These are phyloP conservation scores for Ursus arctos DNA, from an alignment of 2,113 vertebrate genomes.

Conservation along the genomic window DNA sequence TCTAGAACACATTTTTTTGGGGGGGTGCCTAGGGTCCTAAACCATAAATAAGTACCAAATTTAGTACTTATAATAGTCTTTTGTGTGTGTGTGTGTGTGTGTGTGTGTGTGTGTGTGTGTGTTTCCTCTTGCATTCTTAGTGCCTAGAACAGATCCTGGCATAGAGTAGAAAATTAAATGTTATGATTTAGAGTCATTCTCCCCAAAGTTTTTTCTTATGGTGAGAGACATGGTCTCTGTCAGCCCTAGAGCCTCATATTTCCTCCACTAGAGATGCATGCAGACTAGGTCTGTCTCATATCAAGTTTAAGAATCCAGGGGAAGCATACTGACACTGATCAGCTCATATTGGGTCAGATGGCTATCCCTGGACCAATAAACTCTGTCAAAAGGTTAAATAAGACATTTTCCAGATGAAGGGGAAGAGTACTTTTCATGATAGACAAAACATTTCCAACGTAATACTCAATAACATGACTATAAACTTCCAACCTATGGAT, in stretches of 20 bases:
- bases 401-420: background rate
- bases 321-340: background rate
- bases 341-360: background rate
- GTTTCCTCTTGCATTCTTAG: background rate
- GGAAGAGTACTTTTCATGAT: background rate
- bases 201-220: background rate
- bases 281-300: background rate
- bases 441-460: background rate
- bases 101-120: too few relatives aligned
- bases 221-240: background rate
- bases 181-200: slow-evolving; percentile 36
- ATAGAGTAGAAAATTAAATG: slow-evolving; percentile 32
- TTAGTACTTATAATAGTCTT: background rate
- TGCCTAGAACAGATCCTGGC: background rate
- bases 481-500: background rate
- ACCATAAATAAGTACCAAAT: background rate
- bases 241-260: background rate
- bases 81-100: too few relatives aligned
- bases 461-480: background rate
- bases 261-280: background rate
- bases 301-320: background rate
- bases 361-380: background rate
- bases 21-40: background rate
- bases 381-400: background rate
- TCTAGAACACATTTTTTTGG: background rate